Conservation (phyloP, 2,888 invertebrate genomes). For the Rugalucina vietnamica region DNA sequence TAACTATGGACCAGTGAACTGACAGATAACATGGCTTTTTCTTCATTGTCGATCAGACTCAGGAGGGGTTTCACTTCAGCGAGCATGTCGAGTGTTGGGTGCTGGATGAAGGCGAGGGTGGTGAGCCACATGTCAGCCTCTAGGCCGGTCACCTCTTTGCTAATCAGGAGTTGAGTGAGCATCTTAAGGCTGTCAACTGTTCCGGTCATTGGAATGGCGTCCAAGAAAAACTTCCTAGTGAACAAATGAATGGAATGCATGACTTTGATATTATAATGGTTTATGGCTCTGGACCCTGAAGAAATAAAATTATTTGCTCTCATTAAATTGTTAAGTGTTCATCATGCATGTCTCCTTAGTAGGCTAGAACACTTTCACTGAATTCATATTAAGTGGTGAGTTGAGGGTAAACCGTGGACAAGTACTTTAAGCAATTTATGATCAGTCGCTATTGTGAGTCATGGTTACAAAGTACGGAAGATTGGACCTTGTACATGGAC, state of each 20-base stretch:
- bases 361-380: too few species aligned
- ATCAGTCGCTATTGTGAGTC: too few species aligned
- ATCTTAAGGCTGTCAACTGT: slow-evolving; percentile 92
- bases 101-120: slow-evolving; percentile 91
- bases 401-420: too few species aligned
- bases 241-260: neutral
- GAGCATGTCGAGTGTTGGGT: slow-evolving; percentile 84
- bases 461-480: too few species aligned
- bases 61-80: slow-evolving; percentile 83
- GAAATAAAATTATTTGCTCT: neutral
- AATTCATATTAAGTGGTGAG: neutral
- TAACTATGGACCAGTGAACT: slow-evolving; percentile 90
- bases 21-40: slow-evolving; percentile 88
- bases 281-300: neutral
- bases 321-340: neutral
- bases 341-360: neutral
- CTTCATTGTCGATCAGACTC: slow-evolving; percentile 83
- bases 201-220: slow-evolving; percentile 94
- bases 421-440: too few species aligned
- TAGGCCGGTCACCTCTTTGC: slow-evolving; percentile 87
- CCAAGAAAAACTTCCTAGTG: slow-evolving; percentile 89
- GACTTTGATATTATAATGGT: neutral
- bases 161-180: slow-evolving; percentile 92
- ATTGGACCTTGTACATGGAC: too few species aligned
- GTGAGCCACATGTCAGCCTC: slow-evolving; percentile 93